A percentile compares a stretch with the other conserved stretches of the same genome.
These are phyloP conservation scores for Ectropis crepuscularia DNA, from an alignment of 2,888 invertebrate species.

Conservation along the genomic window DNA sequence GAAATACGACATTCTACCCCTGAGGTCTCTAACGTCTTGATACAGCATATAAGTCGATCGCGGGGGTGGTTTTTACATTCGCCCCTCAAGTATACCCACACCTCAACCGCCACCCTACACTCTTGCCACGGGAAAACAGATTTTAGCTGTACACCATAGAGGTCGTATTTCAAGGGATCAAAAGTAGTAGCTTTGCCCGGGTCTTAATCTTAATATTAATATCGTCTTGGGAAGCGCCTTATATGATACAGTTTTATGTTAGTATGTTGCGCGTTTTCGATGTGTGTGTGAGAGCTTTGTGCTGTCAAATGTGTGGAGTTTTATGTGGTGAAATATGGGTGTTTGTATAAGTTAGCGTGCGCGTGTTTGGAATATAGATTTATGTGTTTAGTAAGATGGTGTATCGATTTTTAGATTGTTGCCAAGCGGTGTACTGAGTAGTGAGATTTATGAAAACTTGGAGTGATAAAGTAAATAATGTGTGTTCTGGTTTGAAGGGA, in stretches of 20 bases:
- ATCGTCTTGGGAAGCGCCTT: conserved; percentile 76
- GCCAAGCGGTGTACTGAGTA: neutral
- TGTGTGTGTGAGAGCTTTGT: conserved; percentile 57
- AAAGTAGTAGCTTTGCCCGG: conserved; percentile 47
- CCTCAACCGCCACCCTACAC: conserved; percentile 51
- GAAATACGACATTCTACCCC: conserved; percentile 44
- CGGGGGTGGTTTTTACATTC: conserved; percentile 83
- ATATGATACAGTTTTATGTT: conserved; percentile 77
- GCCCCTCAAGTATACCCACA: conserved; percentile 76
- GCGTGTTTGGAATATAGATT: conserved; percentile 25
- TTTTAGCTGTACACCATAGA: conserved; percentile 14
- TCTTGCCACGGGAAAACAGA: conserved; percentile 39
- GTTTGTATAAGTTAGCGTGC: conserved; percentile 28
- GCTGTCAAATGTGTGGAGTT: conserved; percentile 38
- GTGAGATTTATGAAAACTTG: neutral
- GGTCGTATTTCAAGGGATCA: conserved; percentile 24
- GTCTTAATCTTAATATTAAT: conserved; percentile 79
- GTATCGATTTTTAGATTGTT: conserved; percentile 6
- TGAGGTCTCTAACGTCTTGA: conserved; percentile 68
- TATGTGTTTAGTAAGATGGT: conserved; percentile 16
- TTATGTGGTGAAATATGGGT: conserved; percentile 38
- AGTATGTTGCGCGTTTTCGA: conserved; percentile 49
- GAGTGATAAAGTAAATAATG: too few relatives aligned
- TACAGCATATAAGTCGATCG: conserved; percentile 84
- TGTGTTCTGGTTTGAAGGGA: too few relatives aligned